Percentiles rank a stretch among this genome's conserved stretches.
Evolutionary conservation across 1,140 invertebrate species (phyloP).

Genomic region (Eupeodes corollae): DNA sequence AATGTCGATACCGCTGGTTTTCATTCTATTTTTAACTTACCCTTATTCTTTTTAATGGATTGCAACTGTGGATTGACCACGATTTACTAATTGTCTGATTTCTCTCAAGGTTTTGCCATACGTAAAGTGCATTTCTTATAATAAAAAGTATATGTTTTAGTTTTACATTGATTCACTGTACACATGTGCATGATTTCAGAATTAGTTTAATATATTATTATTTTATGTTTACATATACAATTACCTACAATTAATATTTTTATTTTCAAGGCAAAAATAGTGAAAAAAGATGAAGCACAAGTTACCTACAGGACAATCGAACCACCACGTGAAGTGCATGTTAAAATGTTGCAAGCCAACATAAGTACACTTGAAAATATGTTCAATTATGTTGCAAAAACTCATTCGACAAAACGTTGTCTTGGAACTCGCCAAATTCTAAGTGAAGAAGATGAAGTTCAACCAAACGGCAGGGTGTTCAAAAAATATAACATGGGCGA

Average conservation of each 20-base stretch:
- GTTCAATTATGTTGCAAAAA: constrained; percentile 61
- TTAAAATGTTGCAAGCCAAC: constrained; percentile 58
- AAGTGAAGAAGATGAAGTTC: constrained; percentile 84
- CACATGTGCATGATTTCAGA: background rate
- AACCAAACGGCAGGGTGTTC: constrained; percentile 88
- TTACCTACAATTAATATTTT: background rate
- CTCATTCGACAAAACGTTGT: constrained; percentile 62
- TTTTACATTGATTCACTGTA: background rate
- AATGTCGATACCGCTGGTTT: too few species aligned
- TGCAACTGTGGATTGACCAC: background rate
- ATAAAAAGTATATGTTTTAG: too few species aligned
- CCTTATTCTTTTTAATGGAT: too few species aligned
- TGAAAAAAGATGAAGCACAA: constrained; percentile 33
- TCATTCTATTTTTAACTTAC: too few species aligned
- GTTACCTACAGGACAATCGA: constrained; percentile 64
- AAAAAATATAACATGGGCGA: constrained; percentile 94
- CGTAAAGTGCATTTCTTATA: too few species aligned
- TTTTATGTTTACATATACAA: background rate
- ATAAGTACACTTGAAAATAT: constrained; percentile 82
- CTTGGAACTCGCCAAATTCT: constrained; percentile 85
- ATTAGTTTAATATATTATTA: too few species aligned
- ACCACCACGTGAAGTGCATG: constrained; percentile 52
- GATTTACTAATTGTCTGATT: constrained; percentile 12
- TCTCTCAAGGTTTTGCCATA: too few species aligned
- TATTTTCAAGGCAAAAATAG: constrained; percentile 29